phyloP scores from a whole-genome alignment of 2,113 vertebrate genomes.

The Esox niger region DNA sequence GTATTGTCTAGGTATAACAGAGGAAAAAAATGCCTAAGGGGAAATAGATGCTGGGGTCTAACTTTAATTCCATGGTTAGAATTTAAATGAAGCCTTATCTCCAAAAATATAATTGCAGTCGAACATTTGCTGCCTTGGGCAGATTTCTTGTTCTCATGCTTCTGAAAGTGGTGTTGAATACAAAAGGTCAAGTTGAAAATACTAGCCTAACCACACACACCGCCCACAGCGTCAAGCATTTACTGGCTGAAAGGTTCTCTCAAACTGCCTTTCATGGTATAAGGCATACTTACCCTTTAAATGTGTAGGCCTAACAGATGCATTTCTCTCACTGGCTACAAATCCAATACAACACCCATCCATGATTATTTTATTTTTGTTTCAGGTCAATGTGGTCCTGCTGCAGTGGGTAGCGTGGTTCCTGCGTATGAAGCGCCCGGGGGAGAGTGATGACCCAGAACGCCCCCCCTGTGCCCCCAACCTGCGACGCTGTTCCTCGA shows the following conservation, averaged over 20 bases:
- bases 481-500: constrained; percentile 73
- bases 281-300: background rate
- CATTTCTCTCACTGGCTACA: background rate
- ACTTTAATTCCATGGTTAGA: no score
- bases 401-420: constrained; percentile 81
- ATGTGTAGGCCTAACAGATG: background rate
- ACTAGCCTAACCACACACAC: no score
- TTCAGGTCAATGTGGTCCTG: constrained; percentile 71
- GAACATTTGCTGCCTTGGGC: no score
- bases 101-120: no score
- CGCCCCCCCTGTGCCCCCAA: constrained; percentile 72
- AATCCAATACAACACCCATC: background rate
- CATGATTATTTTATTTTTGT: background rate
- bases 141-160: no score
- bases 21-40: no score
- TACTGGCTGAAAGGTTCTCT: no score
- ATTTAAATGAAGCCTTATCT: no score
- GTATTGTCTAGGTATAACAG: no score
- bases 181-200: constrained; percentile 16
- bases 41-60: no score
- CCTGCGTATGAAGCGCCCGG: constrained; percentile 76
- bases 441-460: constrained; percentile 68
- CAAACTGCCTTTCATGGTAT: background rate
- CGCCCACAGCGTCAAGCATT: no score
- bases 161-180: background rate